A percentile compares a stretch with the other conserved stretches of the same genome.
Evolutionary conservation across 2,113 vertebrate genomes (phyloP).

Genomic region (Petromus typicus): DNA sequence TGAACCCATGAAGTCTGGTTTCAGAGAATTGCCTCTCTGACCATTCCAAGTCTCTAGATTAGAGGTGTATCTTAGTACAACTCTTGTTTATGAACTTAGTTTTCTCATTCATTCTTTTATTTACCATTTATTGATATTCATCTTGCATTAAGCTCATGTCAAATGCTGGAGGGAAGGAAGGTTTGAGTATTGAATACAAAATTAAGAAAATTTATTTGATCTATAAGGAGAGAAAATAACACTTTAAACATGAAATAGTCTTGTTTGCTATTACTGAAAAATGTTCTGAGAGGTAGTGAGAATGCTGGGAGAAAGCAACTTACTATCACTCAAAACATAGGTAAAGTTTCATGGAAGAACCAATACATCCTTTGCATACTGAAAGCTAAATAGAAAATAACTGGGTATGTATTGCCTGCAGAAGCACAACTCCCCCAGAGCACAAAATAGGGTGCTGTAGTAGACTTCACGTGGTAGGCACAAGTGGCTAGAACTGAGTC

Average conservation of each 20-base stretch:
- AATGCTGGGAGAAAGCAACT: background rate
- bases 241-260: background rate
- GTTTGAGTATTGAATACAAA: background rate
- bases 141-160: background rate
- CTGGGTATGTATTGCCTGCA: background rate
- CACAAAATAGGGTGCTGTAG: fast-evolving
- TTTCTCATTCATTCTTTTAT: background rate
- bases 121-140: background rate
- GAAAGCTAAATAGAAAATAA: background rate
- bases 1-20: background rate
- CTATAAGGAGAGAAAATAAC: background rate
- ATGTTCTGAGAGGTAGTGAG: background rate
- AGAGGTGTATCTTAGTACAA: background rate
- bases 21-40: background rate
- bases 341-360: background rate
- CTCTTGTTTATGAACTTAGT: background rate
- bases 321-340: background rate
- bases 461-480: background rate
- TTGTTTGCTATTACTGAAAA: background rate
- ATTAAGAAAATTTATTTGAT: background rate
- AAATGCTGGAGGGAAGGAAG: background rate
- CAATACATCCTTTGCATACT: background rate
- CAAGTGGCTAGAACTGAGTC: background rate
- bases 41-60: background rate
- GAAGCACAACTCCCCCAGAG: background rate